Evolutionary conservation across 2,113 vertebrate species (phyloP), one percentile per base, ranked within the genome.

Genomic region (Melanotaenia duboulayi): DNA sequence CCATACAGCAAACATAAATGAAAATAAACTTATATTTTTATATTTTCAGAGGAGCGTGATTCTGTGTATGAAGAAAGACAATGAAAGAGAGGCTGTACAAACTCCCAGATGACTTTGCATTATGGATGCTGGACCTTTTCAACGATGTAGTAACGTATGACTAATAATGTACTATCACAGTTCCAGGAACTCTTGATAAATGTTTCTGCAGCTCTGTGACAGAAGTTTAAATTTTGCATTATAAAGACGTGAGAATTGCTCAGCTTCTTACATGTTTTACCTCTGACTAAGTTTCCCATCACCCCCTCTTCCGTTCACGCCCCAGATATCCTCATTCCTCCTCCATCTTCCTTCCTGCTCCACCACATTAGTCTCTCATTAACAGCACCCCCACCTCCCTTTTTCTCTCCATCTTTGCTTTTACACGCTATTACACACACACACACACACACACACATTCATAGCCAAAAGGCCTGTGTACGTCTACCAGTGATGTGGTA

Each of bases 321-420:
- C n/a, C 25, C 48, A 19, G 54, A 28, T 66, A 60, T 52, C 42
- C 50, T 66, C 66, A 55, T 55, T 56, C 16, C 52, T 46, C 20
- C 59, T 79, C 65, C 70, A 67, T 82, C 76, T 76, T 80, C 78
- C 70, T 79, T 63, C 49, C 17, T 76, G 66, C 79, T 76, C 72
- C 62, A 62, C 61, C 74, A 86, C 89, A 87, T 87, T 83, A 87
- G 84, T 89, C 85, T 87, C 88, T 85, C 78, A 88, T 90, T 87
- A 87, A 65, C 49, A 22, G 22, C 59, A n/a, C 46, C 62, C 65
- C 9, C 55, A 12, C 52, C 3, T 7, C n/a, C 28, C 28, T n/a
- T 32, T 48, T 58, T 13, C 44, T 61, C 65, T 35, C 24, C 42
- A 61, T 37, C 50, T 42, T 55, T 63, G 78, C 70, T 68, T 67